A percentile compares a stretch with the other conserved stretches of the same genome.
Conservation (phyloP, 2,888 invertebrate species). For the Lithophane leautieri region DNA sequence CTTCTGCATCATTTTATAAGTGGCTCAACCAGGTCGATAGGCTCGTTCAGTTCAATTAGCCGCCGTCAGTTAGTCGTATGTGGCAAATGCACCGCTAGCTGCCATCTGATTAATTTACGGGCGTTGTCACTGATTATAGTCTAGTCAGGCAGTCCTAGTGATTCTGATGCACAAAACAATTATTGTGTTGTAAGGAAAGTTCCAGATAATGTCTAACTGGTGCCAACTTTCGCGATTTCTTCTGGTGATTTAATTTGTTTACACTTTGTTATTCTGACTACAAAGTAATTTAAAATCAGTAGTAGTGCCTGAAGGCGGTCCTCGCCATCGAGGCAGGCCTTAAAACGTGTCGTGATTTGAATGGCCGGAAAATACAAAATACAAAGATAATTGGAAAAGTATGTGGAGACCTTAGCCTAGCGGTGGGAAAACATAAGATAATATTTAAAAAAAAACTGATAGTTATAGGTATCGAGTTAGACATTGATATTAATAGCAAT, state of each 20-base stretch:
- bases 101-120: slow-evolving; percentile 70
- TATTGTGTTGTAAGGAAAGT: slow-evolving; percentile 25
- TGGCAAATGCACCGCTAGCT: slow-evolving; percentile 60
- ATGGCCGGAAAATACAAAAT: too few relatives aligned
- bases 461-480: too few relatives aligned
- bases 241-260: background rate
- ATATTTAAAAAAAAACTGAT: too few relatives aligned
- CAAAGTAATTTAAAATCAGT: background rate
- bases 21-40: slow-evolving; percentile 39
- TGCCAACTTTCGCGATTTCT: slow-evolving; percentile 32
- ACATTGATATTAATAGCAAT: too few relatives aligned
- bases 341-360: too few relatives aligned
- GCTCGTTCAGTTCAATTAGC: slow-evolving; percentile 64
- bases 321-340: too few relatives aligned
- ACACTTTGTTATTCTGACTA: slow-evolving; percentile 10
- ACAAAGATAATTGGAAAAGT: too few relatives aligned
- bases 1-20: slow-evolving; percentile 19
- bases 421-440: too few relatives aligned
- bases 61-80: slow-evolving; percentile 58
- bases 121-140: slow-evolving; percentile 62
- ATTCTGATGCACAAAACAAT: slow-evolving; percentile 31
- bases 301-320: background rate
- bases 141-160: slow-evolving; percentile 40
- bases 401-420: too few relatives aligned
- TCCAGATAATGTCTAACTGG: background rate